Base-by-base conservation (phyloP, 2,797 vertebrate genomes). In the Silurus aristotelis region DNA sequence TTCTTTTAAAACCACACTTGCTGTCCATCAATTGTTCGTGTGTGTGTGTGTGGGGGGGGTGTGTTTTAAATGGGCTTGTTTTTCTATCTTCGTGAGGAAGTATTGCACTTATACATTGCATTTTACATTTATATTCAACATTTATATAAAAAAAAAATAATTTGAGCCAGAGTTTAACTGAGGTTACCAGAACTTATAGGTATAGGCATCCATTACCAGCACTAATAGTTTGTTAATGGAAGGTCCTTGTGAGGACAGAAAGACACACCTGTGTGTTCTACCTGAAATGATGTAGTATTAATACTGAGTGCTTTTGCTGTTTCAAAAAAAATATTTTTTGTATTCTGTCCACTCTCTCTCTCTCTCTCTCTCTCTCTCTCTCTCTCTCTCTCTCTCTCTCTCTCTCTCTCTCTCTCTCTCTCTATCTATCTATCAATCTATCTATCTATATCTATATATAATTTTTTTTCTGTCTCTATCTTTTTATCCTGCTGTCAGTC, bases 401-500 rank as follows among this genome's bases (percentile, higher is more conserved):
- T 31, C 25, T 19, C 19, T 75, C 52, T 46, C 22, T 73, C 68
- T 56, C 52, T 38, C 31, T 38, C 31, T 38, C 31, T 38, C 2
- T 38, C 31, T 38, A 2, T 38, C 31, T 3, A 2, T 38, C 31
- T 38, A 2, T 38, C 38, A 4, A 4, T 38, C 3, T 38, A 38
- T 38, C 38, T 38, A 38, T 38, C 38, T 38, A 38, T 38, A 38
- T 38, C 38, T 38, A 38, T 38, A 4, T 38, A 38, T 38, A 31
- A 4, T 38, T 38, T 38, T 38, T 38, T 38, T 38, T 38, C 38
- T 38, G 38, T 38, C 38, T 38, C 38, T 38, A 90, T 87, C 91
- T 92, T 91, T 92, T 88, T 90, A 72, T 87, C 87, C 87, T 78
- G 67, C 88, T 89, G 78, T 85, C 85, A 87, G 83, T 84, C 84